phyloP scores from a whole-genome alignment of 2,797 vertebrate genomes.

The Anguilla marmorata region DNA sequence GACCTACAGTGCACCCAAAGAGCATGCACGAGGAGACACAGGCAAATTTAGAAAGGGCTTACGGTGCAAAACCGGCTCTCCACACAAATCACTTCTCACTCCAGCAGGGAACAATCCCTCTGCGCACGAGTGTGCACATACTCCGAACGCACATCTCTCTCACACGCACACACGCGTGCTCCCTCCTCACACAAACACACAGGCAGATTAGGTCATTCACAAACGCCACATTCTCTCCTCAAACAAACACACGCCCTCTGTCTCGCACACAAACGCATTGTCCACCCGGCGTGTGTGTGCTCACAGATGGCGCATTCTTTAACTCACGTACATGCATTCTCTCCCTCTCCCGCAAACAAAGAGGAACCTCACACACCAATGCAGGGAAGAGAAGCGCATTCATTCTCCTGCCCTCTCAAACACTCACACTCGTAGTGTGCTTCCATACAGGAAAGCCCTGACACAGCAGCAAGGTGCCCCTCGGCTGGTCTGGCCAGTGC shows the following conservation, averaged over 20 bases:
- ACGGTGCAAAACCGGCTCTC: neutral
- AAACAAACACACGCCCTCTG: neutral
- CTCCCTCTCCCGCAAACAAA: neutral
- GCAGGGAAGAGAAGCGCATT: conserved; percentile 54
- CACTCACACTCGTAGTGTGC: neutral
- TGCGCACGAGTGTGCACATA: neutral
- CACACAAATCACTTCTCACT: neutral
- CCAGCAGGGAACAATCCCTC: neutral
- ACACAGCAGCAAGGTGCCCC: neutral
- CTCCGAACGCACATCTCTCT: neutral
- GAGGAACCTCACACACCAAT: conserved; percentile 32
- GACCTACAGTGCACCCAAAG: conserved; percentile 1
- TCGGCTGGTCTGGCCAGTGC: neutral
- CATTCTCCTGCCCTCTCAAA: neutral
- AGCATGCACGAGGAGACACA: neutral
- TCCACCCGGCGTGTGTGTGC: neutral
- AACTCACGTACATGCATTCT: neutral
- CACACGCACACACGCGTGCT: neutral
- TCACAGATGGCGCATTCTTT: neutral
- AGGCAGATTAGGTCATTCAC: neutral
- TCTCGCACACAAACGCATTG: neutral
- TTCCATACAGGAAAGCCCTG: neutral
- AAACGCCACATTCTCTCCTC: neutral
- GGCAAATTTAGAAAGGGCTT: conserved; percentile 11
- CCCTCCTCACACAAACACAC: neutral